These are phyloP conservation scores for Trichechus manatus DNA, from an alignment of 2,113 vertebrate species.

Conservation along the genomic window DNA sequence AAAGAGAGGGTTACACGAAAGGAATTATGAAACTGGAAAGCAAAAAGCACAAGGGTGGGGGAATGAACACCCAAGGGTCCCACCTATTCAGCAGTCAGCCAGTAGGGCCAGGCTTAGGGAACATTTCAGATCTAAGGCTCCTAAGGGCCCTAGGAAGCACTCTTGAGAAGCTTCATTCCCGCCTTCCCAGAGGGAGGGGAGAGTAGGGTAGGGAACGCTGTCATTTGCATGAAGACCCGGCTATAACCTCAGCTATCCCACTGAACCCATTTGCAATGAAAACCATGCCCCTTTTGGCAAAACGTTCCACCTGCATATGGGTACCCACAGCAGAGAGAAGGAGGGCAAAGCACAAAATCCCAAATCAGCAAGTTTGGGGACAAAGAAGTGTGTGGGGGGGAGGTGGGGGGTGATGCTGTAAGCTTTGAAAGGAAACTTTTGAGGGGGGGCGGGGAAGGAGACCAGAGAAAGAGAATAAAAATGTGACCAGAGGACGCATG, in stretches of 20 bases:
- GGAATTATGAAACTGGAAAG: not conserved
- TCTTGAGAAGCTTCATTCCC: not conserved
- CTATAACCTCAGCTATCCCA: not conserved
- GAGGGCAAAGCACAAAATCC: not conserved
- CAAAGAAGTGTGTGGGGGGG: rapidly evolving
- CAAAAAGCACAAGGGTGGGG: too few relatives aligned
- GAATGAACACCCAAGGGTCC: too few relatives aligned
- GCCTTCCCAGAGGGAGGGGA: not conserved
- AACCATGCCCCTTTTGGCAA: not conserved
- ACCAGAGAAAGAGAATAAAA: not conserved
- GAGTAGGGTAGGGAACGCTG: not conserved
- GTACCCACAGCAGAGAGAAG: too few relatives aligned
- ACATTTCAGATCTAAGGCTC: not conserved
- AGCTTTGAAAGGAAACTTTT: not conserved
- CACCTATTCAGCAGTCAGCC: not conserved
- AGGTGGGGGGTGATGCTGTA: rapidly evolving
- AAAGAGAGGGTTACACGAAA: not conserved
- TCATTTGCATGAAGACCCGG: slow-evolving; percentile 55
- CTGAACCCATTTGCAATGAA: slow-evolving; percentile 26
- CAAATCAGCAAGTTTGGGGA: not conserved
- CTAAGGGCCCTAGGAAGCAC: not conserved
- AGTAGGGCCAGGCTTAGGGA: not conserved
- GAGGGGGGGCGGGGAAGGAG: too few relatives aligned
- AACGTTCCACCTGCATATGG: not conserved
- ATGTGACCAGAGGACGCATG: rapidly evolving